Conservation (phyloP, 1,140 invertebrate species). For the Pogonomyrmex barbatus region DNA sequence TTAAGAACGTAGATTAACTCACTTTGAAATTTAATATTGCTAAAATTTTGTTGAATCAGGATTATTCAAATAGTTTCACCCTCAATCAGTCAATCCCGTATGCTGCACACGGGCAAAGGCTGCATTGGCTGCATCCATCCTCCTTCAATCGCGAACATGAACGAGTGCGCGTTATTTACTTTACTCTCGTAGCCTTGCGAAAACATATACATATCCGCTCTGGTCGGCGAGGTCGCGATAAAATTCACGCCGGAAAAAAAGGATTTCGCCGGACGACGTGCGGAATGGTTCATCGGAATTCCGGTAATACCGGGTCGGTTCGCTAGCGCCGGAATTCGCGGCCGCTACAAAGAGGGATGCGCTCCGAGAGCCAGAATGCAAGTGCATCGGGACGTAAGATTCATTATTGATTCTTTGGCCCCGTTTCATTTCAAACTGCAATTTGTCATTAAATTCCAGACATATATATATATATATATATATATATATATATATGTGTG, state of each 20-base stretch:
- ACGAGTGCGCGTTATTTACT: constrained; percentile 69
- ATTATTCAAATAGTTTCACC: neutral
- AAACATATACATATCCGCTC: constrained; percentile 80
- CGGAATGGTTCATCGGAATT: constrained; percentile 75
- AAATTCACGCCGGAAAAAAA: constrained; percentile 67
- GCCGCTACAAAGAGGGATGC: constrained; percentile 21
- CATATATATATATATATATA: neutral
- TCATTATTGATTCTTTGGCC: constrained; percentile 50
- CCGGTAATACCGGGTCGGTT: constrained; percentile 74
- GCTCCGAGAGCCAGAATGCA: constrained; percentile 32
- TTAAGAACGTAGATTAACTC: neutral
- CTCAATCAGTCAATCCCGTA: constrained; percentile 29
- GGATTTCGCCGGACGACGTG: neutral
- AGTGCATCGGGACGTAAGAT: constrained; percentile 49
- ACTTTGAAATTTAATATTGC: neutral
- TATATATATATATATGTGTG: neutral
- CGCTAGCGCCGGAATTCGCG: constrained; percentile 39
- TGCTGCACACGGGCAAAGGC: constrained; percentile 57
- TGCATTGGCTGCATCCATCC: constrained; percentile 65
- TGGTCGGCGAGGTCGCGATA: constrained; percentile 70
- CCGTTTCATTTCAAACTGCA: constrained; percentile 29
- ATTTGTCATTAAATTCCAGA: constrained; percentile 20
- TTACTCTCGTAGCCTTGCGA: constrained; percentile 72
- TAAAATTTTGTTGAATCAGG: neutral
- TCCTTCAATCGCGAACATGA: constrained; percentile 62